Conservation (phyloP, 2,113 vertebrate genomes). For the Melierax canorus region DNA sequence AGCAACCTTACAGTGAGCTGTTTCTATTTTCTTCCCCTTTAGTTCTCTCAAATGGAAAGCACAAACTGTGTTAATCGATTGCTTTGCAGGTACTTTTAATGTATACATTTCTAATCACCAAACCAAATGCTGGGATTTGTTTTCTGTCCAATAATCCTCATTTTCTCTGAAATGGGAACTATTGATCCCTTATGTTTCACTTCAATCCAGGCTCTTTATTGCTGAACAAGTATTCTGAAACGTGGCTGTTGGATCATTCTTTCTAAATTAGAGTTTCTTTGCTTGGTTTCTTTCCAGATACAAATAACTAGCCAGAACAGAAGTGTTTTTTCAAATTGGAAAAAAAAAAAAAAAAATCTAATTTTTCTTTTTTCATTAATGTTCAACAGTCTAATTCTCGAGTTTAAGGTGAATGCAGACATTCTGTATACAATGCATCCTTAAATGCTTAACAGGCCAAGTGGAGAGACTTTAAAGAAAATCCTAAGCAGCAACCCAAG, state of each 20-base stretch:
- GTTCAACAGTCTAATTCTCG: neutral
- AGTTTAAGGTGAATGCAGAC: neutral
- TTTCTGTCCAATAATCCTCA: neutral
- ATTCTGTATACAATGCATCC: neutral
- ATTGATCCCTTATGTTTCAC: neutral
- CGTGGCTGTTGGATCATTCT: neutral
- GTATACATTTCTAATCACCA: slow-evolving; percentile 9
- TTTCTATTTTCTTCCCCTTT: neutral
- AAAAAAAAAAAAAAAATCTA: no score
- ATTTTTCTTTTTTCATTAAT: neutral
- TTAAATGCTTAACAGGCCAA: neutral
- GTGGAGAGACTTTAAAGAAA: neutral
- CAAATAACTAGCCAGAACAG: neutral
- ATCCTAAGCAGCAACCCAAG: neutral
- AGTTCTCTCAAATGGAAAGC: neutral
- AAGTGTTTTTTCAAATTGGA: neutral
- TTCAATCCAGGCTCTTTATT: neutral
- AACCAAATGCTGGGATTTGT: neutral
- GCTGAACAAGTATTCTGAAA: neutral
- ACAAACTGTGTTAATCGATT: neutral
- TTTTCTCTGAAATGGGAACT: slow-evolving; percentile 23
- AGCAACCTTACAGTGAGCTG: neutral
- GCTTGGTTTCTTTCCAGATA: neutral
- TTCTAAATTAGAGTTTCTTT: neutral
- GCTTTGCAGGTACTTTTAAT: neutral